These are phyloP conservation scores for Amphipyra berbera DNA, from an alignment of 2,888 invertebrate species.

Conservation along the genomic window DNA sequence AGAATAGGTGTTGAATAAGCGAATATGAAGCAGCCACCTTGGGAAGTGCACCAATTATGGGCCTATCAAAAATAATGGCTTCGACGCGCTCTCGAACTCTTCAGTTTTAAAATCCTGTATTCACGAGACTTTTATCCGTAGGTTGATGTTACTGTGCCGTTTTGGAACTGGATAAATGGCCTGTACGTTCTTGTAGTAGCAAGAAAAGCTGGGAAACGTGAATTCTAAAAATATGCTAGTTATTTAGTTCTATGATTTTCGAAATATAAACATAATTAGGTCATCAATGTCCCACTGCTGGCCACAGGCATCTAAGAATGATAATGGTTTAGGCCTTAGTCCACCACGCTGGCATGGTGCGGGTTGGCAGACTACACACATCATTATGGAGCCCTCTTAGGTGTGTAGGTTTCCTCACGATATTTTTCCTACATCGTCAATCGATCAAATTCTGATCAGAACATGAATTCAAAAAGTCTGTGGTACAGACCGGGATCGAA, in stretches of 20 bases:
- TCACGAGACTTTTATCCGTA: conserved; percentile 29
- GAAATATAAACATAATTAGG: too few relatives aligned
- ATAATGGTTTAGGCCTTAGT: too few relatives aligned
- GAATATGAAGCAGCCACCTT: conserved; percentile 60
- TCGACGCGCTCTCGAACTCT: conserved; percentile 43
- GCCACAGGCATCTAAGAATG: too few relatives aligned
- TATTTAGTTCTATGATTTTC: neutral
- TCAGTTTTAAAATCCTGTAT: conserved; percentile 30
- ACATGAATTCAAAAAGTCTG: too few relatives aligned
- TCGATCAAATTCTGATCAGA: too few relatives aligned
- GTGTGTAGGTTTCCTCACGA: too few relatives aligned
- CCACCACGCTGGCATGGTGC: too few relatives aligned
- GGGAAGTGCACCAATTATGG: conserved; percentile 71
- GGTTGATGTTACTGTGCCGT: conserved; percentile 40
- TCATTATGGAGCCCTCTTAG: too few relatives aligned
- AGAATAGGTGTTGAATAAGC: conserved; percentile 55
- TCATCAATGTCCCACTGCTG: too few relatives aligned
- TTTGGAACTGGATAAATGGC: conserved; percentile 31
- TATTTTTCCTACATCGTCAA: too few relatives aligned
- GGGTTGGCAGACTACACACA: too few relatives aligned
- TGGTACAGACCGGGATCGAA: too few relatives aligned
- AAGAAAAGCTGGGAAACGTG: conserved; percentile 27
- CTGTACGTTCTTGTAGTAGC: conserved; percentile 20
- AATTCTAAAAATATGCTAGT: conserved; percentile 19
- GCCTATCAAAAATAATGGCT: conserved; percentile 68